phyloP scores from a whole-genome alignment of 2,113 vertebrate species.

The Excalfactoria chinensis region DNA sequence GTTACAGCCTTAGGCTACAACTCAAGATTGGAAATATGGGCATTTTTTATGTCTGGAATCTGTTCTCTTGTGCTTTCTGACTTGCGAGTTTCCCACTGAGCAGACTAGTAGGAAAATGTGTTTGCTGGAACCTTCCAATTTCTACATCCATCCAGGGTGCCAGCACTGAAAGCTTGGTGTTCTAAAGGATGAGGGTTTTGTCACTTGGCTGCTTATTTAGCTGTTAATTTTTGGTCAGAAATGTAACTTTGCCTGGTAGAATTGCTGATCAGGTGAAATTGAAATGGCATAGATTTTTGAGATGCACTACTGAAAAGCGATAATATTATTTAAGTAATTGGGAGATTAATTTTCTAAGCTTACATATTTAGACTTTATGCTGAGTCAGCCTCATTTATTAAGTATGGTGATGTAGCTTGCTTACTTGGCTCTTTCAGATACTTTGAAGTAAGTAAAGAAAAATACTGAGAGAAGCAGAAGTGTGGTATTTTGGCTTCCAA shows the following conservation, averaged over 20 bases:
- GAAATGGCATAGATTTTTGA: neutral
- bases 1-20: neutral
- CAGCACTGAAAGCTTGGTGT: neutral
- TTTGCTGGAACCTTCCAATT: neutral
- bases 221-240: neutral
- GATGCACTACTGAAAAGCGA: neutral
- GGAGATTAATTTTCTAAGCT: neutral
- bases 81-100: neutral
- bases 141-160: neutral
- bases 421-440: neutral
- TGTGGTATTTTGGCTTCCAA: neutral
- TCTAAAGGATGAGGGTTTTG: neutral
- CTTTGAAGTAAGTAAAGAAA: neutral
- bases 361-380: neutral
- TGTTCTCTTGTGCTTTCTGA: neutral
- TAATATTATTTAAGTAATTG: neutral
- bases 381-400: neutral
- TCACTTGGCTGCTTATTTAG: neutral
- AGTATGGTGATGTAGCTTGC: neutral
- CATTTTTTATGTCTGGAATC: neutral
- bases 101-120: neutral
- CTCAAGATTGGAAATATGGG: neutral
- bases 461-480: neutral
- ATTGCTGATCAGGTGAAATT: neutral
- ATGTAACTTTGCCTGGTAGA: neutral